Base-by-base conservation (phyloP, 2,888 invertebrate genomes). In the Cephus sareptanus region DNA sequence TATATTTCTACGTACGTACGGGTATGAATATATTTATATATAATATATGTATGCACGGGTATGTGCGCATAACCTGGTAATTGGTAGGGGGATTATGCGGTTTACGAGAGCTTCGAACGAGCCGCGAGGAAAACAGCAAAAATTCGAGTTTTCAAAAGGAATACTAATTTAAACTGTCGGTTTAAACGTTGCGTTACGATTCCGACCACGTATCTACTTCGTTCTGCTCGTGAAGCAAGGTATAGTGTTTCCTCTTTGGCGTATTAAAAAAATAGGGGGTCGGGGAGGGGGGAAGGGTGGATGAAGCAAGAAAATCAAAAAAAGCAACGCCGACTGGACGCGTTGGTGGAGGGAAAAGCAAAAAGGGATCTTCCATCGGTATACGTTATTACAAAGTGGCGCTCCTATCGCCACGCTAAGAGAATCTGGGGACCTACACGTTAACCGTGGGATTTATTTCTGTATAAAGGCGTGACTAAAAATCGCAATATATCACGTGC, bases 401-500 rank as follows among this genome's bases (percentile, higher is more conserved):
- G 56, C 56, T 23, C 9, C 56, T 56, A 56, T 56, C 56, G 56
- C 56, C 56, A 56, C 74, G 79, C 69, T 78, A 81, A 83, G 84
- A 81, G 85, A 85, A 86, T 86, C 86, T 82, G 82, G 86, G 85
- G 86, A 84, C 85, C 83, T 79, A 80, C 84, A 82, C 85, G 85
- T 85, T 86, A 85, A 85, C 85, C 86, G 83, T 76, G 82, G 85
- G 87, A 88, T 88, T 88, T 88, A 88, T 88, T 87, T 87, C 87
- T 83, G 88, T 85, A 88, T 87, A 88, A 89, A 88, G 86, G 88
- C 88, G 87, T 89, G 88, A 89, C 89, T 89, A 88, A 88, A 88
- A 88, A 88, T 89, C 83, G 88, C 84, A 85, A 85, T 88, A 89
- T 87, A 88, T 88, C 88, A 88, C 79, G 79, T 78, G 85, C 83